These are phyloP conservation scores for Lochmaea capreae DNA, from an alignment of 2,888 invertebrate genomes.

Conservation along the genomic window DNA sequence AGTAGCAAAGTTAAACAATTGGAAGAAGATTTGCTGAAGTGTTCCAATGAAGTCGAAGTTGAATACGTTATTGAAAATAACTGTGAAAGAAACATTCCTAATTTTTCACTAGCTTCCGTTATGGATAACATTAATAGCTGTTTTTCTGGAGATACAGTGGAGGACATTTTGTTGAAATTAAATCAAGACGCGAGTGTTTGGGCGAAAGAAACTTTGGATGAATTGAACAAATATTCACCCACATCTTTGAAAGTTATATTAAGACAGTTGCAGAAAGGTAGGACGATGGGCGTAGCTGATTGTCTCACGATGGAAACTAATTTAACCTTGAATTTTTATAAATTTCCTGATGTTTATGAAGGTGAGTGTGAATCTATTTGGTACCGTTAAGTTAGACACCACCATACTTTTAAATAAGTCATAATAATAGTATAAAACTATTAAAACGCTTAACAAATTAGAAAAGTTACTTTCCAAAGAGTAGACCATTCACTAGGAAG, in stretches of 20 bases:
- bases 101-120: slow-evolving; percentile 76
- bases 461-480: no score
- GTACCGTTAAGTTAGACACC: no score
- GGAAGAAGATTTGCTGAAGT: slow-evolving; percentile 72
- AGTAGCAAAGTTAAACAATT: slow-evolving; percentile 74
- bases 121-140: slow-evolving; percentile 81
- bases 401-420: no score
- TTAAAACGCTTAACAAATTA: no score
- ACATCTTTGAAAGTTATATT: slow-evolving; percentile 91
- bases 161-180: slow-evolving; percentile 81
- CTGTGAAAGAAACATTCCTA: slow-evolving; percentile 63
- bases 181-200: slow-evolving; percentile 85
- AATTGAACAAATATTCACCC: slow-evolving; percentile 85
- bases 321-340: slow-evolving; percentile 74
- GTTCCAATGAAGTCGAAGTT: slow-evolving; percentile 67
- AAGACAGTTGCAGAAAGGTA: slow-evolving; percentile 81
- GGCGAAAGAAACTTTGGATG: slow-evolving; percentile 79
- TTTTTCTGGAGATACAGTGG: slow-evolving; percentile 81
- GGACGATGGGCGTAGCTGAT: slow-evolving; percentile 78
- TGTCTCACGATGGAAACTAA: slow-evolving; percentile 93
- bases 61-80: slow-evolving; percentile 72
- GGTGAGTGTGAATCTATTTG: slow-evolving; percentile 67
- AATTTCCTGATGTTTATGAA: slow-evolving; percentile 84
- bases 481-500: no score
- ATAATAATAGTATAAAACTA: no score